Percentiles rank a stretch among this genome's conserved stretches.
phyloP scores from a whole-genome alignment of 1,140 invertebrate genomes.

The Sinella curviseta region DNA sequence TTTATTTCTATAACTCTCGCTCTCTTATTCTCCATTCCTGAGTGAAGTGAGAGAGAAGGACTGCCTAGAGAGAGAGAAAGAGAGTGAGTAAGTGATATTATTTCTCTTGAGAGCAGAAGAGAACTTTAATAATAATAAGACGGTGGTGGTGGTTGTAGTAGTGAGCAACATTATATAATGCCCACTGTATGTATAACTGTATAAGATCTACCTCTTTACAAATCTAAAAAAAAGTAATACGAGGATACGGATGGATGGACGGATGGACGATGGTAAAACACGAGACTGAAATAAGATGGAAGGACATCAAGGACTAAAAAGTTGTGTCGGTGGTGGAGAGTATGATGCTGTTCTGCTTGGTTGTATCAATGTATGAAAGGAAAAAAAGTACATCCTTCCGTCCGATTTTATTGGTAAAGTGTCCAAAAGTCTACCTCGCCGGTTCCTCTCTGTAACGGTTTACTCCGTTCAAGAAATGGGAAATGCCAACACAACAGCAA shows the following conservation, averaged over 20 bases:
- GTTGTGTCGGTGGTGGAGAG: background rate
- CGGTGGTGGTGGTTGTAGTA: background rate
- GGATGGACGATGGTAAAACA: background rate
- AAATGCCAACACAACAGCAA: too few relatives aligned
- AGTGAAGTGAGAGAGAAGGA: conserved; percentile 26
- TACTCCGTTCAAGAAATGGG: too few relatives aligned
- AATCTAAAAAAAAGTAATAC: background rate
- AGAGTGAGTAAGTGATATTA: conserved; percentile 28
- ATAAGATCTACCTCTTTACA: too few relatives aligned
- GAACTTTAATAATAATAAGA: background rate
- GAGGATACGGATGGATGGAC: background rate
- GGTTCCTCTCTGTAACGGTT: too few relatives aligned
- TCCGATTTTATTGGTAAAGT: too few relatives aligned
- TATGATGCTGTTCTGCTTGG: too few relatives aligned
- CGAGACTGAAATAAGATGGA: conserved; percentile 8
- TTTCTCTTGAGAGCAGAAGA: conserved; percentile 20
- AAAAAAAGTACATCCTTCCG: too few relatives aligned
- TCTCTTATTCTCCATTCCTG: conserved; percentile 25
- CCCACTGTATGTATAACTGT: too few relatives aligned
- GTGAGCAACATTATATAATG: too few relatives aligned
- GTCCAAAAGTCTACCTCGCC: too few relatives aligned
- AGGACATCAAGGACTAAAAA: conserved; percentile 8
- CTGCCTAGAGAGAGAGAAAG: too few relatives aligned
- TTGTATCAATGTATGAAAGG: too few relatives aligned
- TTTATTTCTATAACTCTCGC: conserved; percentile 45